Evolutionary conservation across 2,797 vertebrate genomes (phyloP).

Genomic region (Triplophysa yarkandensis): DNA sequence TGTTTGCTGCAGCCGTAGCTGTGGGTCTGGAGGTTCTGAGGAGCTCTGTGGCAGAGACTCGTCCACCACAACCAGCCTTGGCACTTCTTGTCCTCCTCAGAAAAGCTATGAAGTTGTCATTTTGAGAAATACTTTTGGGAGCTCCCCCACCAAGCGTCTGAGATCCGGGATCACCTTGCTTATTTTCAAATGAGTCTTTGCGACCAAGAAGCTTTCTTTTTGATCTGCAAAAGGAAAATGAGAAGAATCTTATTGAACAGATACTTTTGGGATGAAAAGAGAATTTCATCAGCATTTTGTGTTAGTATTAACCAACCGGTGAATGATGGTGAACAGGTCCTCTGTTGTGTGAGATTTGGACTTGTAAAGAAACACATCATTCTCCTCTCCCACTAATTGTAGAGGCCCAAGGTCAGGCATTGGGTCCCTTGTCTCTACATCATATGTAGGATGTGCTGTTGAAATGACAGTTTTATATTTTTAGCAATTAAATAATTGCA

Average conservation of each 20-base stretch:
- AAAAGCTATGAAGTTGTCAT: conserved; percentile 64
- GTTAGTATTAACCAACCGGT: conserved; percentile 71
- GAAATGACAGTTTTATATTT: background rate
- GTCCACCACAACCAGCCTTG: conserved; percentile 50
- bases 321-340: conserved; percentile 87
- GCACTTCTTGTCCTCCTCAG: conserved; percentile 60
- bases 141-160: conserved; percentile 40
- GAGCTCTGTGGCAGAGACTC: conserved; percentile 62
- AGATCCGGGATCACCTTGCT: conserved; percentile 60
- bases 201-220: conserved; percentile 84
- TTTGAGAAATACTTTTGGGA: conserved; percentile 52
- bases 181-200: conserved; percentile 76
- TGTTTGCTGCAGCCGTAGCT: conserved; percentile 1
- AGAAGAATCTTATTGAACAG: conserved; percentile 1
- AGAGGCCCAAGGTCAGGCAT: conserved; percentile 49
- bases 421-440: conserved; percentile 27
- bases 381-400: conserved; percentile 67
- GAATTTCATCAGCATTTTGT: background rate
- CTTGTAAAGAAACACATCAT: conserved; percentile 76
- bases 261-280: too few relatives aligned
- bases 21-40: conserved; percentile 58
- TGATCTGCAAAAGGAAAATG: conserved; percentile 68
- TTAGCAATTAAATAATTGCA: background rate
- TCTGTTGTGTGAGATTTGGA: conserved; percentile 77
- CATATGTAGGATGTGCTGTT: conserved; percentile 41